Percentiles rank a stretch among this genome's conserved stretches.
phyloP scores from a whole-genome alignment of 1,140 invertebrate species.

The Cecropterus lyciades region DNA sequence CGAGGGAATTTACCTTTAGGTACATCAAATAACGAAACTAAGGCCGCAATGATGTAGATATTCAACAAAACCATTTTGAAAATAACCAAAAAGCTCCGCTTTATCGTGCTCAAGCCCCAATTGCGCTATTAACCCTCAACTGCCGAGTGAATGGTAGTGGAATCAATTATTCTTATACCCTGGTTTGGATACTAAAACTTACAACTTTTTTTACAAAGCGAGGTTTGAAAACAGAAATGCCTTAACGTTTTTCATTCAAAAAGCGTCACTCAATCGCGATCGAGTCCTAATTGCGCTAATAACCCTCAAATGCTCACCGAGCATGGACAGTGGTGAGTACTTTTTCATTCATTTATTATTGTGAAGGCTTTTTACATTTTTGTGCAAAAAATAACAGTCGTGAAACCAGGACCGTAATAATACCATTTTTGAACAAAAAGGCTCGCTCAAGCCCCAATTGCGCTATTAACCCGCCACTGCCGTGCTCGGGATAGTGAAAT shows the following conservation, averaged over 20 bases:
- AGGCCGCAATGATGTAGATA: slow-evolving; percentile 4
- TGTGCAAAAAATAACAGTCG: slow-evolving; percentile 4
- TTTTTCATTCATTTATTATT: not conserved
- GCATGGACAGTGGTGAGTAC: not conserved
- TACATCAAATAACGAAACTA: not conserved
- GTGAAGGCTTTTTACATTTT: not conserved
- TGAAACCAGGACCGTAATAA: not conserved
- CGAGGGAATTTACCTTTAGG: not conserved
- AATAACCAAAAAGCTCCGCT: slow-evolving; percentile 22
- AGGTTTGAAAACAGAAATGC: not conserved
- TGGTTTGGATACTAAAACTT: too few relatives aligned
- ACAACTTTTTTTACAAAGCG: not conserved
- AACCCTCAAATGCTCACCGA: not conserved
- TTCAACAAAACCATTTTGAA: slow-evolving; percentile 3
- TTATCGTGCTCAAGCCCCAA: slow-evolving; percentile 46
- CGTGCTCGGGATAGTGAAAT: slow-evolving; percentile 45
- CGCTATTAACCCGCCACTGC: slow-evolving; percentile 51
- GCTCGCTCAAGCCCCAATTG: slow-evolving; percentile 46
- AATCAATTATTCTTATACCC: slow-evolving; percentile 38
- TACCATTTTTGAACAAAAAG: slow-evolving; percentile 4
- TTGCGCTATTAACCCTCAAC: slow-evolving; percentile 52
- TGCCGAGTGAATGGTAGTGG: slow-evolving; percentile 45
- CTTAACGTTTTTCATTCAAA: not conserved
- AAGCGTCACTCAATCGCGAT: not conserved
- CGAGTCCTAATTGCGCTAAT: not conserved